Evolutionary conservation across 2,797 vertebrate genomes (phyloP), one percentile per base, ranked within the genome.

Genomic region (Adelosebastes latens): DNA sequence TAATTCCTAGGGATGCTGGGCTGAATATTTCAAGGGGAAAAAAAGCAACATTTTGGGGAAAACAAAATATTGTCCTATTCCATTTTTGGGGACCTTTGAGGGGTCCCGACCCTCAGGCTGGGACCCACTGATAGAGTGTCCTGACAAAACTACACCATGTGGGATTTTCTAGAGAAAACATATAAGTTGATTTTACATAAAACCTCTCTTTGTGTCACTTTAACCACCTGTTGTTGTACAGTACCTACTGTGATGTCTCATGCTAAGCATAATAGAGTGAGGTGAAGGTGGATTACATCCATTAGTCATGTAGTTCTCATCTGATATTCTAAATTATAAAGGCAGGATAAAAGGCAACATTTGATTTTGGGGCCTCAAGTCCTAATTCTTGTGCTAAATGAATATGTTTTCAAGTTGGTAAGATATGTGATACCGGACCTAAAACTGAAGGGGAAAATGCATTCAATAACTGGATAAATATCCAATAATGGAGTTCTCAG

Each of bases 401-500:
- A 31, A 53, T 53, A 53, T 53, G n/a, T 53, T 53, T 53, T 22
- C 49, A 53, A 53, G 46, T 20, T 49, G 46, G 3, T 68, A 20
- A 75, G 27, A 65, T 73, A 39, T 65, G 14, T 29, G 31, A 65
- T 42, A 46, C 27, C 24, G 64, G n/a, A 63, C 8, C 32, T 36
- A 12, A 42, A 65, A 24, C 24, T 56, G 6, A 75, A 68, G 3
- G 5, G 20, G 58, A 64, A 77, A 77, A 34, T 29, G 13, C 10
- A 2, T 3, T 71, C 6, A 13, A 46, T 59, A n/a, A 22, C 16
- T 32, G 29, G 8, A 69, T 55, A 59, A 49, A 65, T 61, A 72
- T 61, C 22, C 14, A 69, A 62, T 56, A 64, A 79, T 55, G 3
- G 6, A 53, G 25, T 70, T 82, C 36, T 70, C 42, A 64, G n/a